phyloP scores from a whole-genome alignment of 2,888 invertebrate species.

The Cataglyphis altisquamis region DNA sequence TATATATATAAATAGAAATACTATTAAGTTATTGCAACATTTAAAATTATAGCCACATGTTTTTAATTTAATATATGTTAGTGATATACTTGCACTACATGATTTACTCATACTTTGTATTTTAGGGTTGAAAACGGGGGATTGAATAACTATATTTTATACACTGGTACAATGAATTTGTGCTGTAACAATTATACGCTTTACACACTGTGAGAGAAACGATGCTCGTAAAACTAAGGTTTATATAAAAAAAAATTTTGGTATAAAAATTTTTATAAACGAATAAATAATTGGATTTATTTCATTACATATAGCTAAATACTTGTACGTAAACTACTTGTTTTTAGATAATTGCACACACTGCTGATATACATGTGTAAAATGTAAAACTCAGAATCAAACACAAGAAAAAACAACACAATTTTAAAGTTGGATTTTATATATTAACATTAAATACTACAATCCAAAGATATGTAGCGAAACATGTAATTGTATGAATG shows the following conservation, averaged over 20 bases:
- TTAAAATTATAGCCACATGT: background rate
- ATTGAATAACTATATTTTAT: slow-evolving; percentile 10
- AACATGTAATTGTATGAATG: slow-evolving; percentile 11
- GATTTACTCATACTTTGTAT: slow-evolving; percentile 4
- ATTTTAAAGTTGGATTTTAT: slow-evolving; percentile 20
- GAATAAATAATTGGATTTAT: slow-evolving; percentile 8
- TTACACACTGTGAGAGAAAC: background rate
- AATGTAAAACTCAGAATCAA: slow-evolving; percentile 13
- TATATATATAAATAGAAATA: background rate
- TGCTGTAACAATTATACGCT: background rate
- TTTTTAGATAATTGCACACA: slow-evolving; percentile 15
- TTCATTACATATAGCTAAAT: slow-evolving; percentile 11
- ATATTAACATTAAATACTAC: slow-evolving; percentile 27
- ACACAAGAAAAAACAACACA: background rate
- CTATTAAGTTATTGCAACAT: background rate
- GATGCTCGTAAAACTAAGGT: background rate
- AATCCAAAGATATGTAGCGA: slow-evolving; percentile 29
- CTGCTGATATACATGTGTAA: slow-evolving; percentile 8
- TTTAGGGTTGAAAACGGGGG: background rate
- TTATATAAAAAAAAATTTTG: slow-evolving; percentile 13
- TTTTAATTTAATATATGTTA: background rate
- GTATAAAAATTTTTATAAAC: slow-evolving; percentile 35
- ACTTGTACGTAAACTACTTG: background rate
- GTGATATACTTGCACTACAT: background rate
- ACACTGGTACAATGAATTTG: background rate